Percentiles rank a stretch among this genome's conserved stretches.
Evolutionary conservation across 2,797 vertebrate genomes (phyloP).

Genomic region (Sebastes ruberrimus): DNA sequence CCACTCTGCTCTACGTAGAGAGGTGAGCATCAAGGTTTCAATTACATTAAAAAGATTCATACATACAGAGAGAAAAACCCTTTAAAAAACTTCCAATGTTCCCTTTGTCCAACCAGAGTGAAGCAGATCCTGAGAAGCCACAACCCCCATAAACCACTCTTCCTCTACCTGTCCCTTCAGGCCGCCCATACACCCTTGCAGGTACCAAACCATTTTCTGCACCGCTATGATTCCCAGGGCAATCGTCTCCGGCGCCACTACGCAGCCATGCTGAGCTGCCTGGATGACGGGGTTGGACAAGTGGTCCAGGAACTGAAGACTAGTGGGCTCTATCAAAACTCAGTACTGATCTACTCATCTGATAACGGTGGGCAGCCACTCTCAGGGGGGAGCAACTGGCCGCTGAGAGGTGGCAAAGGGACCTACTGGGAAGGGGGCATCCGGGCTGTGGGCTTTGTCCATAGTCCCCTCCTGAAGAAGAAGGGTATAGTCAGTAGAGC

Average conservation of each 20-base stretch:
- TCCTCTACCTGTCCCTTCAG: conserved; percentile 93
- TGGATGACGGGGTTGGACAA: conserved; percentile 89
- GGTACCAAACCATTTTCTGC: conserved; percentile 88
- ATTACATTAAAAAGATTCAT: background rate
- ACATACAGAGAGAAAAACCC: background rate
- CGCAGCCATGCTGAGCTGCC: conserved; percentile 91
- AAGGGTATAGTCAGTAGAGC: conserved; percentile 87
- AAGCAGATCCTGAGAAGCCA: conserved; percentile 90
- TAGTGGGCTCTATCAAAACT: conserved; percentile 88
- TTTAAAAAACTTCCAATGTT: background rate
- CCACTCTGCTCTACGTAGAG: conserved; percentile 88
- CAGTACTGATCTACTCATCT: conserved; percentile 92
- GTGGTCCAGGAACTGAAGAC: conserved; percentile 87
- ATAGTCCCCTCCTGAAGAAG: conserved; percentile 90
- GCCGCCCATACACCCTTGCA: conserved; percentile 91
- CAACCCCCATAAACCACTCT: conserved; percentile 85
- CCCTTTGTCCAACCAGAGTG: conserved; percentile 73
- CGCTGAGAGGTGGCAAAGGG: conserved; percentile 93
- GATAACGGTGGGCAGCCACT: conserved; percentile 93
- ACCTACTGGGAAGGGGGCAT: conserved; percentile 97
- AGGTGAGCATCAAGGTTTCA: conserved; percentile 49
- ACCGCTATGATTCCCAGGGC: conserved; percentile 84
- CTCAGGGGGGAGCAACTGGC: conserved; percentile 94
- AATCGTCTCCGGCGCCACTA: conserved; percentile 89
- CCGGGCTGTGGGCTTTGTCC: conserved; percentile 91